phyloP scores from a whole-genome alignment of 1,140 invertebrate species.

The Leptonema lineaticorne region DNA sequence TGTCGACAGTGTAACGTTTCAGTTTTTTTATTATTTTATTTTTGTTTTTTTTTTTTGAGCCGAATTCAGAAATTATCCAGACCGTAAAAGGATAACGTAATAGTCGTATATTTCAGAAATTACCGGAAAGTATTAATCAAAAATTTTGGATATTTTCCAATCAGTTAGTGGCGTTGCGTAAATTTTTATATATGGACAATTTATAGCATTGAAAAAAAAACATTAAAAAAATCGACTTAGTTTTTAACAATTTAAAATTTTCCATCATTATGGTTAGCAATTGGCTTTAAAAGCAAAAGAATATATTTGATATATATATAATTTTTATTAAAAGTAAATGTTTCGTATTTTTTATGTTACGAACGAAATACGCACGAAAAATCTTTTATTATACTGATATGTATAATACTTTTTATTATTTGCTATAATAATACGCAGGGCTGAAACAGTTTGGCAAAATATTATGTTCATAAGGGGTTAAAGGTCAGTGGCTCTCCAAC shows the following conservation, averaged over 20 bases:
- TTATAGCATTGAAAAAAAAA: neutral
- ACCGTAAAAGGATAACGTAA: neutral
- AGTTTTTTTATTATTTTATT: neutral
- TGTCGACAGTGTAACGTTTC: neutral
- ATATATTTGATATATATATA: too few species aligned
- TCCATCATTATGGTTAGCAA: neutral
- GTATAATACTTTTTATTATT: too few species aligned
- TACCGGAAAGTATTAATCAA: conserved; percentile 18
- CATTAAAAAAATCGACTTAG: neutral
- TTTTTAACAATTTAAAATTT: neutral
- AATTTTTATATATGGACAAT: conserved; percentile 3
- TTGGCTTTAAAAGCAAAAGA: too few species aligned
- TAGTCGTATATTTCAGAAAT: conserved; percentile 16
- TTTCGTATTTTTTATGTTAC: too few species aligned
- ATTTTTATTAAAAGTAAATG: too few species aligned
- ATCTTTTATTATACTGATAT: too few species aligned
- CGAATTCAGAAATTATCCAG: conserved; percentile 9
- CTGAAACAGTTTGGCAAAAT: too few species aligned
- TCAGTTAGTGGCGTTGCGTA: conserved; percentile 10
- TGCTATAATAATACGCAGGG: too few species aligned
- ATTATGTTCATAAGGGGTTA: too few species aligned
- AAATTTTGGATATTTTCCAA: conserved; percentile 14
- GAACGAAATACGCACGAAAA: too few species aligned
- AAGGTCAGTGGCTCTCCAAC: too few species aligned
- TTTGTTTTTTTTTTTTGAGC: too few species aligned